Evolutionary conservation across 2,888 invertebrate genomes (phyloP).

Genomic region (Nematopogon swammerdamellus): DNA sequence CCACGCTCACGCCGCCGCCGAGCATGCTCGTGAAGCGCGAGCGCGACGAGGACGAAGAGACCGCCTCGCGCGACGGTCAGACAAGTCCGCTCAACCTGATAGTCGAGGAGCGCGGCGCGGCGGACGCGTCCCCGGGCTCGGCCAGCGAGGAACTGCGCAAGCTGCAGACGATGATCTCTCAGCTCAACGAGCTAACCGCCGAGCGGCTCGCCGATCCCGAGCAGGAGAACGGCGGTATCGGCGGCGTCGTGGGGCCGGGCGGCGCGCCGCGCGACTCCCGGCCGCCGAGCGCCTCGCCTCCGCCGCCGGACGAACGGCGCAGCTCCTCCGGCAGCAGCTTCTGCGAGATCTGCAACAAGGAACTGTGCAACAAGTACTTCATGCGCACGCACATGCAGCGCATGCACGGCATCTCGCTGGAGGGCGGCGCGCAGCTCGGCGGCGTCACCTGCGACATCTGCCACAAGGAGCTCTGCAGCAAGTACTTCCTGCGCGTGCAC

Average conservation of each 20-base stretch:
- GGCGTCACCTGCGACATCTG: slow-evolving; percentile 97
- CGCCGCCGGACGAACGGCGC: slow-evolving; percentile 41
- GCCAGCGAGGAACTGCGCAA: slow-evolving; percentile 86
- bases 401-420: slow-evolving; percentile 95
- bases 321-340: slow-evolving; percentile 77
- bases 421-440: slow-evolving; percentile 88
- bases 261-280: slow-evolving; percentile 18
- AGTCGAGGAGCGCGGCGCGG: slow-evolving; percentile 60
- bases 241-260: slow-evolving; percentile 5
- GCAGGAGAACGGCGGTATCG: slow-evolving; percentile 13
- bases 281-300: slow-evolving; percentile 36
- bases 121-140: slow-evolving; percentile 51
- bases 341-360: slow-evolving; percentile 97
- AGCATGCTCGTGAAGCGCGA: slow-evolving; percentile 53
- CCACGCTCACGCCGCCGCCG: slow-evolving; percentile 30
- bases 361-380: slow-evolving; percentile 99
- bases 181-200: slow-evolving; percentile 76
- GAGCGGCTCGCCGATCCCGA: slow-evolving; percentile 39
- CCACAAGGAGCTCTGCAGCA: slow-evolving; percentile 96
- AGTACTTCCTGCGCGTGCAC: slow-evolving; percentile 95
- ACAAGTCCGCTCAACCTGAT: slow-evolving; percentile 78
- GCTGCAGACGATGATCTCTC: slow-evolving; percentile 86
- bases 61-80: slow-evolving; percentile 57
- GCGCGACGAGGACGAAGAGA: slow-evolving; percentile 40
- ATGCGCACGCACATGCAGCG: slow-evolving; percentile 99